Evolutionary conservation across 1,140 invertebrate species (phyloP).

Genomic region (Hormaphis cornu): DNA sequence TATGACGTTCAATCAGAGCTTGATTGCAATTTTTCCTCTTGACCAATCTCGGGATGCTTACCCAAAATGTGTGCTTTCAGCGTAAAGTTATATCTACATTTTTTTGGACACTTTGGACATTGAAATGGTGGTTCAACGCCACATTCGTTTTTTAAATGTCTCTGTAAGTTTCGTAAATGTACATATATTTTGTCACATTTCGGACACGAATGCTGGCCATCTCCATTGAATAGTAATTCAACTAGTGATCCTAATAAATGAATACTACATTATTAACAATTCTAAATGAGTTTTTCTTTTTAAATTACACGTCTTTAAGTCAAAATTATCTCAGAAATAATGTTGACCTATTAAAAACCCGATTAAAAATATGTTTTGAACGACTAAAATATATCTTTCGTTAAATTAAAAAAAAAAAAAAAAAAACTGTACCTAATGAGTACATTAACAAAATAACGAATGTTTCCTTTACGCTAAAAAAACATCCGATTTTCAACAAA

Average conservation of each 20-base stretch:
- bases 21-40: too few species aligned
- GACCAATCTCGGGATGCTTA: too few species aligned
- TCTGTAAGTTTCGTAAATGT: slow-evolving; percentile 35
- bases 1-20: too few species aligned
- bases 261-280: not conserved
- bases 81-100: slow-evolving; percentile 39
- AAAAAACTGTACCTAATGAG: too few species aligned
- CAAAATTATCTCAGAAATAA: not conserved
- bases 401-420: too few species aligned
- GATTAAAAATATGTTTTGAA: too few species aligned
- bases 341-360: too few species aligned
- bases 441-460: too few species aligned
- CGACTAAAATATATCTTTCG: too few species aligned
- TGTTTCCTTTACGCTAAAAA: too few species aligned
- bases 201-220: slow-evolving; percentile 7
- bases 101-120: slow-evolving; percentile 39
- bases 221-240: not conserved
- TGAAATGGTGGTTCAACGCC: slow-evolving; percentile 33
- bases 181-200: slow-evolving; percentile 33
- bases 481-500: too few species aligned
- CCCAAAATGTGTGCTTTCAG: slow-evolving; percentile 37
- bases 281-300: not conserved
- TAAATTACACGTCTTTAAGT: not conserved
- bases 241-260: slow-evolving; percentile 9
- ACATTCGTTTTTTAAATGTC: slow-evolving; percentile 37